These are phyloP conservation scores for Campylomormyrus tamandua DNA, from an alignment of 2,113 vertebrate species.

Conservation along the genomic window DNA sequence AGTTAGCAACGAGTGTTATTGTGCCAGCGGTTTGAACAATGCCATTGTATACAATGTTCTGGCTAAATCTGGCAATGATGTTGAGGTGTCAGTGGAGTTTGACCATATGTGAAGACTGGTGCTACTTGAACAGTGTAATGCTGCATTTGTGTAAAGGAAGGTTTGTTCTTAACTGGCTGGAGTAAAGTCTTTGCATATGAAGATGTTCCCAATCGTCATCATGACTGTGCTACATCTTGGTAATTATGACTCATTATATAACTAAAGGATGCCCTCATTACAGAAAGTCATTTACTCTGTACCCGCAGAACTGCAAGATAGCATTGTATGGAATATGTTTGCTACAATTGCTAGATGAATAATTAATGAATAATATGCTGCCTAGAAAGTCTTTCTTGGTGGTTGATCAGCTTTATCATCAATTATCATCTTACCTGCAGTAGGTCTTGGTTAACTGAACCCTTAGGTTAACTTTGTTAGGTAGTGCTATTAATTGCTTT, in stretches of 20 bases:
- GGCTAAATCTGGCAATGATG: not conserved
- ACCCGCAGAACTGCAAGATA: not conserved
- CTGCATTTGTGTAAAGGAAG: not conserved
- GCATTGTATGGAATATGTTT: not conserved
- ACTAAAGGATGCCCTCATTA: not conserved
- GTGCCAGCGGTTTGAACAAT: not conserved
- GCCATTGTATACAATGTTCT: not conserved
- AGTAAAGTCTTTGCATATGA: not conserved
- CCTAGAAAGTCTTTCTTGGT: not conserved
- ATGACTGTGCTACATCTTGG: not conserved
- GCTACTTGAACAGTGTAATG: not conserved
- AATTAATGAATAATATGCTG: not conserved
- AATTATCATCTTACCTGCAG: not conserved
- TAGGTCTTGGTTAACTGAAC: not conserved
- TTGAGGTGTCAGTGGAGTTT: not conserved
- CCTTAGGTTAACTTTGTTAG: not conserved
- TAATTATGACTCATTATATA: conserved; percentile 1
- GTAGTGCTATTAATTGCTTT: not conserved
- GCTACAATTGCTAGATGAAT: not conserved
- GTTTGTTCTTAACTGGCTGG: not conserved
- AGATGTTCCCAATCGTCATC: not conserved
- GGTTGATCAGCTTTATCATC: not conserved
- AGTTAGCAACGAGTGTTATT: not conserved
- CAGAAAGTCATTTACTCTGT: not conserved
- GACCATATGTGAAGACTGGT: not conserved